Base-by-base conservation (phyloP, 2,113 vertebrate species). In the Paratilapia polleni region DNA sequence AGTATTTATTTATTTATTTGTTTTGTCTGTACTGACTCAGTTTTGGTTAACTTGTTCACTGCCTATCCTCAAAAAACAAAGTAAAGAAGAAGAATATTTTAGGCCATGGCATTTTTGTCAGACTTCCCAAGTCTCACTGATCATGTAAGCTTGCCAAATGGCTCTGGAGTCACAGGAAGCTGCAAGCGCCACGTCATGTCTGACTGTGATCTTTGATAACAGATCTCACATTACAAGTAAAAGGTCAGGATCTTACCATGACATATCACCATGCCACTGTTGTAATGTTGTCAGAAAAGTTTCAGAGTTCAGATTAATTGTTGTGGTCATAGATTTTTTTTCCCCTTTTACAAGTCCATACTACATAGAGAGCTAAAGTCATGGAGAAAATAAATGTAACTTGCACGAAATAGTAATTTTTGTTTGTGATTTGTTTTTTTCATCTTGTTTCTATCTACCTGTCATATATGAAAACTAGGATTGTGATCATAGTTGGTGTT, bases 141-240 rank as follows among this genome's bases (percentile, higher is more conserved):
- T 90, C 3, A 68, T 76, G 76, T 28, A 82, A 78, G 59, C 82
- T 92, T 83, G 43, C 75, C 68, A 58, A 73, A 74, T 63, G 81
- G 60, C 82, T 86, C 57, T 70, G 66, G 49, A 77, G 78, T 91
- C 77, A 77, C 76, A 80, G 61, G 68, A 89, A 49, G 83, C 86
- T 79, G 78, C 8, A 54, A 88, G 66, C 17, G 89, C 82, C 93
- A 92, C 88, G 60, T 94, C 91, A 92, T 89, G 80, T 75, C 77
- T 61, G 78, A 78, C 70, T 89, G 88, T 79, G 58, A 76, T 84
- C 68, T 91, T 56, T 73, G 57, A 80, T 88, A 83, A 84, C 61
- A 85, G 83, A 79, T 90, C 73, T 87, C 90, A 82, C 80, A 63
- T 79, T 61, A 49, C 43, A 78, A 85, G 64, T 38, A n/a, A 90